Base-by-base conservation (phyloP, 2,797 vertebrate genomes). In the Peromyscus nudipes region DNA sequence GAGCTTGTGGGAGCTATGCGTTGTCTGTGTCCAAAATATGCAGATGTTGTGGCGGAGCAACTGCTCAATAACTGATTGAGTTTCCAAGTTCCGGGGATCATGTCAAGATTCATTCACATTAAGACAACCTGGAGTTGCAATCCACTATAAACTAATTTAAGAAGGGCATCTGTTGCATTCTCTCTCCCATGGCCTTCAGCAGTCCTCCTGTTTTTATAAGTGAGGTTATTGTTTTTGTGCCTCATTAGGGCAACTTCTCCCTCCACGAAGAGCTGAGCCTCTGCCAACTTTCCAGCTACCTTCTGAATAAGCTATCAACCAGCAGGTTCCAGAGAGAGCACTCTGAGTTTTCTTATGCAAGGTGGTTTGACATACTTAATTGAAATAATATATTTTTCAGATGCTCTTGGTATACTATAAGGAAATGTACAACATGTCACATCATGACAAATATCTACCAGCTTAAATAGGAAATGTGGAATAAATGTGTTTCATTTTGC, bases 41-140 rank as follows among this genome's bases (percentile, higher is more conserved):
- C 94, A 97, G 91, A 82, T 98, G 84, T 23, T 23, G 2, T 80
- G 34, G 37, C 55, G 57, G 57, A 89, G 37, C 80, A 81, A 75
- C 87, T 97, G 95, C 67, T 80, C 84, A 75, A 62, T 87, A 86
- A 82, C 57, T 62, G 82, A 97, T 67, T 25, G 8, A 49, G 60
- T 96, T 95, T 91, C 92, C 77, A 62, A 14, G 34, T 95, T 94
- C 79, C 64, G 37, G 77, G n/a, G 71, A 52, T 96, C 55, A 92
- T 92, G 93, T 95, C 92, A 92, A 96, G 88, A 97, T 92, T 96
- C 88, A 95, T 97, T 97, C 83, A 97, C 73, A 87, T 91, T 62
- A 96, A 92, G 92, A 55, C 67, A 86, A 81, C 95, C 73, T 87
- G 55, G 55, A 77, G 69, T n/a, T 96, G 87, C 83, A 89, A 94